Base-by-base conservation (phyloP, 2,113 vertebrate species). In the Poeciliopsis retropinna region DNA sequence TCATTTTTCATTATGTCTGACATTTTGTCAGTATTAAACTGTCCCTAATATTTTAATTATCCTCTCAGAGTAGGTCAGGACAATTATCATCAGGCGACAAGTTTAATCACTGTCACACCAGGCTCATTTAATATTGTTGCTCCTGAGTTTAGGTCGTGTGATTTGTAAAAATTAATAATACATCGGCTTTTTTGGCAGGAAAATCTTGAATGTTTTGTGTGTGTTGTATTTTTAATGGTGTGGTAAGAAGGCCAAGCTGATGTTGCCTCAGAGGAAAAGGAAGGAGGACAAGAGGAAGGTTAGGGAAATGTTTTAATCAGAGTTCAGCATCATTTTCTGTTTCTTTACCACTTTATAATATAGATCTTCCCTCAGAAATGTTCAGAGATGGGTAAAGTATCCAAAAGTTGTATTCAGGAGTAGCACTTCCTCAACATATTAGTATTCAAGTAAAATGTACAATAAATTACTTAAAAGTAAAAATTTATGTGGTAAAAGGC, bases 121-220 rank as follows among this genome's bases (percentile, higher is more conserved):
- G 27, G 17, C 4, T 41, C 31, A 19, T 29, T 41, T 65, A 31
- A 75, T 39, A 37, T 28, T 41, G 2, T 17, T 54, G 41, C 30
- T 37, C 14, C 22, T 60, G 64, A 61, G 31, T 51, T 68, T 28
- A 39, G n/a, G 60, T 37, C 32, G 29, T 69, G 39, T 70, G 69
- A 68, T 51, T 54, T 54, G 37, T 10, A 14, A 64, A 28, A 64
- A 71, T 85, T 27, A 79, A 81, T 83, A 74, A 79, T 64, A 62
- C 60, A 64, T 61, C 30, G 64, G 67, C 8, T 57, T 64, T 37
- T 47, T 54, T 57, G 75, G 60, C 67, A 70, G 67, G 4, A 37
- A 37, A 37, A 2, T 15, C 0, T 2, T 17, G 25, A 14, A 11
- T 27, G 44, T 30, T 25, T 27, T 44, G 39, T n/a, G 17, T 63